Percentiles rank a stretch among this genome's conserved stretches.
Conservation (phyloP, 1,140 invertebrate genomes). For the Ditylenchus dipsaci region DNA sequence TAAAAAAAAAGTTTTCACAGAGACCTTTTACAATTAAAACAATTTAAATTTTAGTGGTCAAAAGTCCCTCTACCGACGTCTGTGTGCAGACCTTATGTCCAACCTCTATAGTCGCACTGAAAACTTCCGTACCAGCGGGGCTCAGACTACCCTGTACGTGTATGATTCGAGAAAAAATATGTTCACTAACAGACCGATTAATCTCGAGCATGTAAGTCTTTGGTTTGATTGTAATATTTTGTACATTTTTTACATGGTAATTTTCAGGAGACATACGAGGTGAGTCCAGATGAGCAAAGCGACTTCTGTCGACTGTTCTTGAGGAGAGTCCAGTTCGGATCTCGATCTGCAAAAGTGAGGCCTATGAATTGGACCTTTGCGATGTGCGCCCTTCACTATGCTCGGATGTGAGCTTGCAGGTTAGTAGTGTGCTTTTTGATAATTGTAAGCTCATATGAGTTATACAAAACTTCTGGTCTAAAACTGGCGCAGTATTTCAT, state of each 20-base stretch:
- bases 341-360: not conserved
- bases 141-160: not conserved
- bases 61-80: not conserved
- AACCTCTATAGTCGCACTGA: not conserved
- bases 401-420: not conserved
- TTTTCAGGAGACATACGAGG: not conserved
- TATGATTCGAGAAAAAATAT: constrained; percentile 2
- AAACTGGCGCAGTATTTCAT: no score
- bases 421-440: no score
- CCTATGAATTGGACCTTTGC: not conserved
- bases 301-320: not conserved
- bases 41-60: constrained; percentile 11
- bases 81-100: not conserved
- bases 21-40: no score
- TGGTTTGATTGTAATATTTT: no score
- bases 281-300: not conserved
- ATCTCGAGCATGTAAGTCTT: constrained; percentile 5
- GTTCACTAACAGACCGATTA: constrained; percentile 5
- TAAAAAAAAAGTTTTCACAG: no score
- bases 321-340: not conserved
- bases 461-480: no score
- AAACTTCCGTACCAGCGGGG: not conserved
- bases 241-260: no score
- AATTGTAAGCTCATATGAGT: no score
- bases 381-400: not conserved